phyloP scores from a whole-genome alignment of 2,888 invertebrate species.

The Calameuta idolon region DNA sequence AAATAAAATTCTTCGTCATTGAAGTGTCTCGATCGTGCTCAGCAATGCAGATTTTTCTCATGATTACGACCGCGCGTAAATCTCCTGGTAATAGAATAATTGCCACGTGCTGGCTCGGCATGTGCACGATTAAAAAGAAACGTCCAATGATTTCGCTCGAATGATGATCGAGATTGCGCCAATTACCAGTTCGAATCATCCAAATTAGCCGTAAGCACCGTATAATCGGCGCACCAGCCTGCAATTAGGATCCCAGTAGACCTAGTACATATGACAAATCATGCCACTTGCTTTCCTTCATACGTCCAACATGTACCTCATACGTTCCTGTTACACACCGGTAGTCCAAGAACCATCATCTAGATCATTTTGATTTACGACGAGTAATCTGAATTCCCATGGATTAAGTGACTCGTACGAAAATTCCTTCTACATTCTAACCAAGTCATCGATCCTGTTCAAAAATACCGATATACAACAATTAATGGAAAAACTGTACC shows the following conservation, averaged over 20 bases:
- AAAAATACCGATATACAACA: not conserved
- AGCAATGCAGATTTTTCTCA: not conserved
- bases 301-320: constrained; percentile 28
- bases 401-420: not conserved
- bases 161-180: constrained; percentile 27
- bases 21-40: not conserved
- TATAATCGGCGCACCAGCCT: constrained; percentile 42
- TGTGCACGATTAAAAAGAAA: constrained; percentile 26
- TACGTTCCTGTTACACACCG: constrained; percentile 38
- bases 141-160: constrained; percentile 26
- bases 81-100: constrained; percentile 55
- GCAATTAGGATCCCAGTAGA: constrained; percentile 40
- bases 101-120: constrained; percentile 29
- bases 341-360: constrained; percentile 32
- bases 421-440: not conserved
- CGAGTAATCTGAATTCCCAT: constrained; percentile 38
- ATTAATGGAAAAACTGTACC: not conserved
- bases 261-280: constrained; percentile 53
- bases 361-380: constrained; percentile 52
- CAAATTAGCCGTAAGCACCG: constrained; percentile 49
- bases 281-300: constrained; percentile 24
- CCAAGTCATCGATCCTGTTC: not conserved
- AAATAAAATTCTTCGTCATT: not conserved
- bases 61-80: constrained; percentile 36
- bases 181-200: constrained; percentile 43